Evolutionary conservation across 2,888 invertebrate species (phyloP).

Genomic region (Argyresthia albistria): DNA sequence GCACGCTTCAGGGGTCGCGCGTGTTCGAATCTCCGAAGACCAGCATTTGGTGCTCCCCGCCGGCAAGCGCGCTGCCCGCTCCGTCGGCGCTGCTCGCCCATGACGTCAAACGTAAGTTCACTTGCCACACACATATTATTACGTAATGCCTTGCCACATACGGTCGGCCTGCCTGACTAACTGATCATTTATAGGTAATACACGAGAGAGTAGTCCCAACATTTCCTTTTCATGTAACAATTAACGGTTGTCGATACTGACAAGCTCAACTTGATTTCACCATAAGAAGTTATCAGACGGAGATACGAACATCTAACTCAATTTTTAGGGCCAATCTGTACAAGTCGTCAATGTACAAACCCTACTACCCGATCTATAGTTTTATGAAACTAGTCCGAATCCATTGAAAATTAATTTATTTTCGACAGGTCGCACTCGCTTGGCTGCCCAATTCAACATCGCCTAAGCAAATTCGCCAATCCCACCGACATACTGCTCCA

Average conservation of each 20-base stretch:
- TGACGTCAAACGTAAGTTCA: conserved; percentile 49
- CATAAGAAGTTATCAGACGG: too few relatives aligned
- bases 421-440: conserved; percentile 50
- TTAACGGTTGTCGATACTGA: too few relatives aligned
- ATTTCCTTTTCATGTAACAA: too few relatives aligned
- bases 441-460: conserved; percentile 59
- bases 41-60: conserved; percentile 58
- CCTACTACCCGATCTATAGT: too few relatives aligned
- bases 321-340: too few relatives aligned
- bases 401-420: not conserved
- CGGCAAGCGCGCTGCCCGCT: conserved; percentile 54
- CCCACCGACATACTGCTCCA: conserved; percentile 32
- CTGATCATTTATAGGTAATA: too few relatives aligned
- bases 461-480: conserved; percentile 26
- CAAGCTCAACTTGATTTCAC: too few relatives aligned
- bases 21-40: conserved; percentile 59
- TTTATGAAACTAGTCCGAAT: too few relatives aligned
- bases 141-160: not conserved
- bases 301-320: too few relatives aligned
- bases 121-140: not conserved
- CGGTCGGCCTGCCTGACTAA: too few relatives aligned
- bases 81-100: conserved; percentile 48
- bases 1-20: conserved; percentile 45
- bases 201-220: too few relatives aligned
- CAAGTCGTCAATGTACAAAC: too few relatives aligned